Base-by-base conservation (phyloP, 2,888 invertebrate species). In the Gryllus longicercus region DNA sequence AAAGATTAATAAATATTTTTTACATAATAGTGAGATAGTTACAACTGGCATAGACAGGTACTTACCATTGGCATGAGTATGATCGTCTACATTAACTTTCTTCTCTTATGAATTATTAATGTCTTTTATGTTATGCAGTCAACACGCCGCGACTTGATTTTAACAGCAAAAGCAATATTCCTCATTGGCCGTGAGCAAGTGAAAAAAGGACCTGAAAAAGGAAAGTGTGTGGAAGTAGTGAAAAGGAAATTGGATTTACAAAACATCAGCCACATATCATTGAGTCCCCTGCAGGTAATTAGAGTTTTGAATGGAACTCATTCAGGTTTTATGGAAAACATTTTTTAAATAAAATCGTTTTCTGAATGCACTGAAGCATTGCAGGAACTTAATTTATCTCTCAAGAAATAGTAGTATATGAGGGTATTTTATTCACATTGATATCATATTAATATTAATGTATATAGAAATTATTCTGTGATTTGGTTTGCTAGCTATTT, bases 171-270 rank as follows among this genome's bases (percentile, higher is more conserved):
- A 83, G 87, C 87, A 83, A 83, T 93, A 11, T 90, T 90, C 83
- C 86, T 93, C 50, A 89, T 93, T 82, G 93, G 92, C 1, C 86
- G 91, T 79, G 91, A 92, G 84, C 87, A 89, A 84, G 86, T 91
- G n/a, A 91, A 91, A 84, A 91, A 91, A 84, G 92, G 92, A 1
- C 88, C 90, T 2, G 88, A 91, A 79, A 92, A 92, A 85, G 92
- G 91, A 0, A 88, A 87, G 83, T 85, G 88, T 76, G 85, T 89
- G 49, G 91, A 92, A 85, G 89, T 91, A 14, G 86, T 92, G 80
- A 92, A 92, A 85, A 86, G 92, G 84, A 89, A 88, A 84, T 86
- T 91, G 80, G 87, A 88, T 1, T 86, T 91, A 80, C 88, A 89
- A 77, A 87, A 89, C 83, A 88, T 91, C 80, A 87, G 87, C 81